Evolutionary conservation across 2,113 vertebrate species (phyloP).

Genomic region (Numida meleagris): DNA sequence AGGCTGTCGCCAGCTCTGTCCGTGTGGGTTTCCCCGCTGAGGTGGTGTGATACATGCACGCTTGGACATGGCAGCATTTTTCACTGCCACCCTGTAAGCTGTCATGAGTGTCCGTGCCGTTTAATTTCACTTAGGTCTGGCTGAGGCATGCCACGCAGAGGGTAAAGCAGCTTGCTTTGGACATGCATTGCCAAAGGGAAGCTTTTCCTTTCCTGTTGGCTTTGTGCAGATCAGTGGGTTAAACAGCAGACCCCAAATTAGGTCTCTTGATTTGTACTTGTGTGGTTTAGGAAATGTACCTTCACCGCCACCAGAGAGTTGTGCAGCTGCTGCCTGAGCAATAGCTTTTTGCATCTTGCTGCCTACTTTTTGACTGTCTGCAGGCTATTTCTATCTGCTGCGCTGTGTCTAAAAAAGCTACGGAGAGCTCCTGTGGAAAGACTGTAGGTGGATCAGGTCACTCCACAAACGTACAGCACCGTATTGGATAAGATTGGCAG

Average conservation of each 20-base stretch:
- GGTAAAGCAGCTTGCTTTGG: neutral
- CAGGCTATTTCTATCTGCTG: neutral
- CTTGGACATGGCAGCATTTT: neutral
- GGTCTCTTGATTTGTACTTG: neutral
- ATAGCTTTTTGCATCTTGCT: neutral
- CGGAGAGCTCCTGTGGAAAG: neutral
- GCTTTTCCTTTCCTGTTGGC: neutral
- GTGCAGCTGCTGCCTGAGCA: neutral
- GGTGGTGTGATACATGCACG: neutral
- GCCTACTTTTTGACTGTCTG: neutral
- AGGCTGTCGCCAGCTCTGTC: neutral
- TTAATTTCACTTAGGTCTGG: neutral
- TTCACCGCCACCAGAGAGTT: neutral
- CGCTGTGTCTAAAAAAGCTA: neutral
- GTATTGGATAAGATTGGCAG: neutral
- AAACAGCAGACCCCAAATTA: neutral
- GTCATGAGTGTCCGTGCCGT: neutral
- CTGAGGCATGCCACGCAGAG: neutral
- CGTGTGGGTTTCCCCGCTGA: neutral
- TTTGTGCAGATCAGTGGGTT: neutral
- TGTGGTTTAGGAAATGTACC: neutral
- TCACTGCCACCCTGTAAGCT: neutral
- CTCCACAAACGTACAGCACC: neutral
- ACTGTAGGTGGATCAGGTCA: neutral
- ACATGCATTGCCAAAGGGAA: neutral